Percentiles rank a stretch among this genome's conserved stretches.
These are phyloP conservation scores for Liasis olivaceus DNA, from an alignment of 2,797 vertebrate species.

Conservation along the genomic window DNA sequence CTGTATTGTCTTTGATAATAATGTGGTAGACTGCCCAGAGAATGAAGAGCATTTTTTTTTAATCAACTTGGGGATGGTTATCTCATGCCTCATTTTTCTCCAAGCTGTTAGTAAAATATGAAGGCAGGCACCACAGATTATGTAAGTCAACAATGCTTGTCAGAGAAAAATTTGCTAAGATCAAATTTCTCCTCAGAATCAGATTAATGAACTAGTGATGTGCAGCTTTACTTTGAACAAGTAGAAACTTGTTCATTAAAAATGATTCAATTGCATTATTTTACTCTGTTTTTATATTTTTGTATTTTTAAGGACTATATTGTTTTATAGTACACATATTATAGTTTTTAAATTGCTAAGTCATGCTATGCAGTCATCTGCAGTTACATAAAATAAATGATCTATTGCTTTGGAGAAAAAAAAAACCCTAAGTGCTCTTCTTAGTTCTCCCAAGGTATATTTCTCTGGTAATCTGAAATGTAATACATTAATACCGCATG, in stretches of 20 bases:
- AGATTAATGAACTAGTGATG: not conserved
- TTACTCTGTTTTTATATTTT: not conserved
- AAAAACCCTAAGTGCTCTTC: not conserved
- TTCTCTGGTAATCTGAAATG: conserved; percentile 4
- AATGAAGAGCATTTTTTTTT: not conserved
- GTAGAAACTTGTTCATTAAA: not conserved
- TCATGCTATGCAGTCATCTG: not conserved
- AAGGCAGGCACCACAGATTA: not conserved
- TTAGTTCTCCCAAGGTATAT: not conserved
- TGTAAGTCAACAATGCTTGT: not conserved
- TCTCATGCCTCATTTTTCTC: not conserved
- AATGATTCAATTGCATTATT: not conserved
- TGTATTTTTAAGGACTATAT: not conserved
- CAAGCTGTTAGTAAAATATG: not conserved
- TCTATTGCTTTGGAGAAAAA: not conserved
- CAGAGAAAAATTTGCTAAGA: not conserved
- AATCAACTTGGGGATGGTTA: not conserved
- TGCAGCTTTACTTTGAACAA: not conserved
- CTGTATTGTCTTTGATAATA: not conserved
- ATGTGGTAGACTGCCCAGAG: not conserved
- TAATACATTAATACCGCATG: not conserved
- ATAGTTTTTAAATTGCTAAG: not conserved
- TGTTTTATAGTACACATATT: not conserved
- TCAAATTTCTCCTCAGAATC: not conserved
- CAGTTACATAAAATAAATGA: not conserved